Base-by-base conservation (phyloP, 2,797 vertebrate genomes). In the Enteromius fasciolatus region DNA sequence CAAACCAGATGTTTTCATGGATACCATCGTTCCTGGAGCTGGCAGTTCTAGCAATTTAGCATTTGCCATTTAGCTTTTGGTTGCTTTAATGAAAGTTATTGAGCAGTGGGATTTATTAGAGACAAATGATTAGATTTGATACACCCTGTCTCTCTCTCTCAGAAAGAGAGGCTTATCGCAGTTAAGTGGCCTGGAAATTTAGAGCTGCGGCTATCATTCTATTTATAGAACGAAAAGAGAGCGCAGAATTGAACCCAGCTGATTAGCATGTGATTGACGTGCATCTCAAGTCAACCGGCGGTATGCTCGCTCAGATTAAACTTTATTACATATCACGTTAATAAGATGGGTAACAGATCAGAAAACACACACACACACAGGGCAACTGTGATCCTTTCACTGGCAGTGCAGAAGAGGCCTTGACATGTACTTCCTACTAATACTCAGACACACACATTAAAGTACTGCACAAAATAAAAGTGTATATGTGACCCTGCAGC, bases 291-390 rank as follows among this genome's bases (percentile, higher is more conserved):
- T 80, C 70, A 86, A 66, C 84, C 72, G 44, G 79, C 72, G 57
- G 66, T 75, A 80, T 61, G 25, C 68, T 81, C 72, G 10, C 66
- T 80, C 66, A 74, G 67, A 81, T 84, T 81, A 83, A 87, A 82
- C 76, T 75, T 73, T 74, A 81, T 83, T 87, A 78, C 67, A 83
- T 76, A 80, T 52, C 78, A 73, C 82, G 80, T 76, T 87, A 82
- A 87, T 85, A 84, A 72, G 50, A 66, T 36, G 17, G 36, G 39
- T 82, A 66, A 74, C 81, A 68, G 84, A 80, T 77, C 41, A 18
- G 39, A 39, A 76, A 48, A 76, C 6, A 23, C 75, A 36, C 33
- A 80, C 68, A 59, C 46, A 76, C 59, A 76, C 10, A 41, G 75
- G 63, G n/a, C 78, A 44, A 11, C 15, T 52, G 15, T 70, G 52